These are phyloP conservation scores for Platalea minor DNA, from an alignment of 2,797 vertebrate species.

Conservation along the genomic window DNA sequence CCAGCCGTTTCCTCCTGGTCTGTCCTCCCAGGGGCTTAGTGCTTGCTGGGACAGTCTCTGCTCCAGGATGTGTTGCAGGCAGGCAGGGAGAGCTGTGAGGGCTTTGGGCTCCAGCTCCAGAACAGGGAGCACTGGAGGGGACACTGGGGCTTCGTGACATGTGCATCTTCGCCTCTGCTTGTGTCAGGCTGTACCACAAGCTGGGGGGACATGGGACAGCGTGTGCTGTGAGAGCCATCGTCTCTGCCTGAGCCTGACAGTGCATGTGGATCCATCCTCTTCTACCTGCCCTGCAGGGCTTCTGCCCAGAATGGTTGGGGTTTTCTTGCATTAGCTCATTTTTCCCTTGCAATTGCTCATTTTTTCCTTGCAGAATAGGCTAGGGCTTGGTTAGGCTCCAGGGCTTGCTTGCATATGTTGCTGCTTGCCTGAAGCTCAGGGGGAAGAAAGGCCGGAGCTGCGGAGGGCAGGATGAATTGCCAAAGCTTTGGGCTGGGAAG, in stretches of 20 bases:
- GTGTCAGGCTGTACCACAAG: neutral
- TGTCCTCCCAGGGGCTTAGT: neutral
- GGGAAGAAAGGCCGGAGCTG: neutral
- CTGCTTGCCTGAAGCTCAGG: neutral
- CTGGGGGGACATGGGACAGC: neutral
- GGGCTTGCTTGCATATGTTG: neutral
- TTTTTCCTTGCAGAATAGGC: neutral
- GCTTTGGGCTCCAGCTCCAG: neutral
- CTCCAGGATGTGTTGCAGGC: neutral
- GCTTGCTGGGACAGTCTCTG: neutral
- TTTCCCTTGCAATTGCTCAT: neutral
- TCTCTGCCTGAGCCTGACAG: neutral
- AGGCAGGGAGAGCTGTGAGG: neutral
- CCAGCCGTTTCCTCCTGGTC: fast-evolving
- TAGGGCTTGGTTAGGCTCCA: neutral
- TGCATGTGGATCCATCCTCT: neutral
- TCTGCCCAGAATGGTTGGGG: neutral
- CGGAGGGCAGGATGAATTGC: neutral
- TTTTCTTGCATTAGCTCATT: neutral
- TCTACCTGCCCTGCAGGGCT: neutral
- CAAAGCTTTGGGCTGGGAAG: neutral
- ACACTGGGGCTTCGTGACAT: fast-evolving
- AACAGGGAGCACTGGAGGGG: no score
- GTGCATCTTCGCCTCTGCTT: neutral
- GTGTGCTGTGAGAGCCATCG: neutral